A percentile compares a stretch with the other conserved stretches of the same genome.
These are phyloP conservation scores for Anarrhichthys ocellatus DNA, from an alignment of 2,113 vertebrate species.

Conservation along the genomic window DNA sequence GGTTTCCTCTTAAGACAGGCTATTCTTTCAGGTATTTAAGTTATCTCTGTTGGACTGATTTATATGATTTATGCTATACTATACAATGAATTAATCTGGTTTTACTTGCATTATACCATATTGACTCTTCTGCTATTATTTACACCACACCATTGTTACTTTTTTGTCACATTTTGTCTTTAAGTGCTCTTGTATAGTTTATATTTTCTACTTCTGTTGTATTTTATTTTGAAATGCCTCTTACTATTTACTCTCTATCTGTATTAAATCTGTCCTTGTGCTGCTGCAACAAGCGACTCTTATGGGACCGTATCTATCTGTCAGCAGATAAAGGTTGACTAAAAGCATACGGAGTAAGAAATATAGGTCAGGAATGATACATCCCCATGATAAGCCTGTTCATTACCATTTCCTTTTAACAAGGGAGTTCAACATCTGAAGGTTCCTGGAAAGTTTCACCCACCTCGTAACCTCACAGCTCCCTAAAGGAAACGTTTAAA, in stretches of 20 bases:
- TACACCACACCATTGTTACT: neutral
- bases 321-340: neutral
- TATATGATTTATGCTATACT: neutral
- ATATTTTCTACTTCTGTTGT: neutral
- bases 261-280: neutral
- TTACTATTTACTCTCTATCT: neutral
- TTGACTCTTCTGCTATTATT: neutral
- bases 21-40: neutral
- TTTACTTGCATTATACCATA: neutral
- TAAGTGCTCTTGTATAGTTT: neutral
- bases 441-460: slow-evolving; percentile 38
- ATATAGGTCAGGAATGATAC: neutral
- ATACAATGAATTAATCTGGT: neutral
- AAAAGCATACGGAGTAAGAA: neutral
- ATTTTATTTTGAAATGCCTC: neutral
- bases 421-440: slow-evolving; percentile 8
- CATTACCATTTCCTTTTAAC: slow-evolving; percentile 20
- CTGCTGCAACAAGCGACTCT: neutral
- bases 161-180: neutral
- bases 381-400: neutral
- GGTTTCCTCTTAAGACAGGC: neutral
- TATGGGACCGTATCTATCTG: neutral
- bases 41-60: neutral
- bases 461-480: slow-evolving; percentile 48
- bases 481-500: slow-evolving; percentile 58